Conservation (phyloP, 2,888 invertebrate species). For the Tipula unca region DNA sequence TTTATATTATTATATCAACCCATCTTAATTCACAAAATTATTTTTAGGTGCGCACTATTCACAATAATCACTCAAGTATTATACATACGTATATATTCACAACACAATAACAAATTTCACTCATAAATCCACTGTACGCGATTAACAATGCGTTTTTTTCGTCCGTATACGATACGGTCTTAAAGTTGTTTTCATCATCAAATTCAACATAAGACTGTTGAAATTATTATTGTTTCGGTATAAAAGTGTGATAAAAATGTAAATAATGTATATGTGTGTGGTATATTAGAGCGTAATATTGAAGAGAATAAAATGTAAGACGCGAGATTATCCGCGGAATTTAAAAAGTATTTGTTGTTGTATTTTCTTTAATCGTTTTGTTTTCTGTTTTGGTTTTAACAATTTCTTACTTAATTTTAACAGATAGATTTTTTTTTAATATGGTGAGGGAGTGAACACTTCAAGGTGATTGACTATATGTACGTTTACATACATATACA, state of each 20-base stretch:
- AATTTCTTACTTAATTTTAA: not conserved
- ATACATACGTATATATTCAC: not conserved
- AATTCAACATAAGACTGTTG: not conserved
- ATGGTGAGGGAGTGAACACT: not conserved
- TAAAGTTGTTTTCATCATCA: not conserved
- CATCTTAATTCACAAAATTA: not conserved
- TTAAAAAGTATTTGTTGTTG: not conserved
- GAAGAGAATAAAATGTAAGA: not conserved
- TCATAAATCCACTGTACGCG: not conserved
- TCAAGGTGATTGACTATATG: not conserved
- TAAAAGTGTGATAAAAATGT: not conserved
- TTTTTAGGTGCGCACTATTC: not conserved
- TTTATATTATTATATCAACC: not conserved
- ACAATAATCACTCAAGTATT: not conserved
- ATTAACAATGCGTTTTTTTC: not conserved
- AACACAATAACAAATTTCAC: not conserved
- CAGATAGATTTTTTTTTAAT: not conserved
- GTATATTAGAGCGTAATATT: not conserved
- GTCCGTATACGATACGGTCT: not conserved
- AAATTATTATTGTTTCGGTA: not conserved
- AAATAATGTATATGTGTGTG: not conserved
- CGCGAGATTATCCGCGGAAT: conserved; percentile 8
- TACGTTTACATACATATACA: not conserved
- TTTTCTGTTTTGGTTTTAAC: conserved; percentile 3
- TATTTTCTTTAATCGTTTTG: not conserved